These are phyloP conservation scores for Erebia aethiops DNA, from an alignment of 2,888 invertebrate genomes.

Conservation along the genomic window DNA sequence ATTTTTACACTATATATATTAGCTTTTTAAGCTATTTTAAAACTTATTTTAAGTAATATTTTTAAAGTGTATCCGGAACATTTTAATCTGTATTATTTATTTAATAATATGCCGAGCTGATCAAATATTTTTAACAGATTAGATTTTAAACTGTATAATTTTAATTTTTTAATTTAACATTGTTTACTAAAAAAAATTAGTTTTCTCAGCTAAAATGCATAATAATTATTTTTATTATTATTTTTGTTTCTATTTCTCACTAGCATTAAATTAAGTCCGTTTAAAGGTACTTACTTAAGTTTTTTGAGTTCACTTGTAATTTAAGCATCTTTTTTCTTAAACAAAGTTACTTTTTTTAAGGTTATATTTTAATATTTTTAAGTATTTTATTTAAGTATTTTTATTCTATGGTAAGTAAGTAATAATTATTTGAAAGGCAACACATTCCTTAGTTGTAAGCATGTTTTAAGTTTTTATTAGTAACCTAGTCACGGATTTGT, in stretches of 20 bases:
- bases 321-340: constrained; percentile 36
- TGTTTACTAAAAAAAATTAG: constrained; percentile 4
- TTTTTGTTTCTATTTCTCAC: constrained; percentile 1
- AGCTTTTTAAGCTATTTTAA: constrained; percentile 13
- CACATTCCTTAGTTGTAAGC: constrained; percentile 51
- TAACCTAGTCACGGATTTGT: constrained; percentile 68
- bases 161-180: constrained; percentile 10
- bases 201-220: neutral
- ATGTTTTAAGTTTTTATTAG: constrained; percentile 43
- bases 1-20: constrained; percentile 51
- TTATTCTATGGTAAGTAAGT: neutral
- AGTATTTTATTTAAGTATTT: too few relatives aligned
- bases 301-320: neutral
- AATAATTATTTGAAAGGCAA: constrained; percentile 40
- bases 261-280: constrained; percentile 12
- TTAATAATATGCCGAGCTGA: constrained; percentile 18
- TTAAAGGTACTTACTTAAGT: neutral
- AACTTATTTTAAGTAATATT: constrained; percentile 1
- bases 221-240: neutral
- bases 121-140: constrained; percentile 25
- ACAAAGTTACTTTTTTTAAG: constrained; percentile 35
- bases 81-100: constrained; percentile 30
- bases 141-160: neutral
- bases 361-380: constrained; percentile 9
- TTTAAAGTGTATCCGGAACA: constrained; percentile 23